phyloP scores from a whole-genome alignment of 2,113 vertebrate genomes.

The Hemibagrus wyckioides region DNA sequence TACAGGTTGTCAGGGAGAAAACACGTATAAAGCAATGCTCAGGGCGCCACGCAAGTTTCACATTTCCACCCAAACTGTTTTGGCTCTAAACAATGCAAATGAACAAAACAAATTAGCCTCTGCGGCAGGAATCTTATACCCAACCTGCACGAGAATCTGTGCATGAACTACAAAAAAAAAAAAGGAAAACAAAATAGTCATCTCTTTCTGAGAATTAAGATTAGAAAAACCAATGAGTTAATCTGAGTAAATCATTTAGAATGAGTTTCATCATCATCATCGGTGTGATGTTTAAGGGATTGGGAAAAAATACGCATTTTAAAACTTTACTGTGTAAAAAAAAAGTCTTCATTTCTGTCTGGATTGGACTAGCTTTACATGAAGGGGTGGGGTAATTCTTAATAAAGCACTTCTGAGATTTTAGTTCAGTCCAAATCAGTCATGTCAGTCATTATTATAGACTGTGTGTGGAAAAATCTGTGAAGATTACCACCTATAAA shows the following conservation, averaged over 20 bases:
- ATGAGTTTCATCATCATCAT: background rate
- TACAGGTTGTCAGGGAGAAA: constrained; percentile 37
- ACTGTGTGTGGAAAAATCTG: background rate
- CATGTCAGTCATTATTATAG: background rate
- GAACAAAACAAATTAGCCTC: background rate
- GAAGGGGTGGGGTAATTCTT: background rate
- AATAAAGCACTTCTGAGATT: background rate
- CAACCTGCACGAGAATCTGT: background rate
- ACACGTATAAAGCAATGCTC: constrained; percentile 26
- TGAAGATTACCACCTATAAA: background rate
- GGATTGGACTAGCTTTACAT: background rate
- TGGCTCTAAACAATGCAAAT: constrained; percentile 24
- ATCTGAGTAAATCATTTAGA: background rate
- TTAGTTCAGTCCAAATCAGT: background rate
- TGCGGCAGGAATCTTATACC: background rate
- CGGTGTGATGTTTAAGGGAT: background rate
- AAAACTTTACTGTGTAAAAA: background rate
- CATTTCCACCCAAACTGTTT: constrained; percentile 15
- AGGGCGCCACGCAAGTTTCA: background rate
- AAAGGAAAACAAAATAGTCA: background rate
- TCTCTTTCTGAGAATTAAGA: background rate
- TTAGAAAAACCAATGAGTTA: background rate
- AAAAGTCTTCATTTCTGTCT: background rate
- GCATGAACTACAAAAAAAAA: background rate
- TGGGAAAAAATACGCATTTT: background rate